phyloP scores from a whole-genome alignment of 1,140 invertebrate species.

The Propsilocerus akamusi region DNA sequence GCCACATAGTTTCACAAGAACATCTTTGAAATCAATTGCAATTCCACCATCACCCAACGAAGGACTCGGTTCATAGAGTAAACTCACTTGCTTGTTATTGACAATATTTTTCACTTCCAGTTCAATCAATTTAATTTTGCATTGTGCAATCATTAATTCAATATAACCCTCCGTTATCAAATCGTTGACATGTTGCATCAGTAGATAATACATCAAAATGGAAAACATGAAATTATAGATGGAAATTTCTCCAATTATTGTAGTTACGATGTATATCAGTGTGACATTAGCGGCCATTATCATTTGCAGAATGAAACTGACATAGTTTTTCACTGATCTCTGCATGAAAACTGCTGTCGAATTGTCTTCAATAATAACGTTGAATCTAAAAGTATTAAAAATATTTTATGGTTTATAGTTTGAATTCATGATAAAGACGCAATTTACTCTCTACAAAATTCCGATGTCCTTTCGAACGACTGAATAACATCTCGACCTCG shows the following conservation, averaged over 20 bases:
- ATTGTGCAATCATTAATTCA: background rate
- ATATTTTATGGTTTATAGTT: background rate
- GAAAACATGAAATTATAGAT: background rate
- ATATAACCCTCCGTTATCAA: background rate
- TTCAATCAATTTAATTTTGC: background rate
- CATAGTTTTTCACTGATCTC: background rate
- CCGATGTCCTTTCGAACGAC: background rate
- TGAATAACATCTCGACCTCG: background rate
- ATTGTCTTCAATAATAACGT: background rate
- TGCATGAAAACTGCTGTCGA: background rate
- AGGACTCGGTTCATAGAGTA: background rate
- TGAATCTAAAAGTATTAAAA: background rate
- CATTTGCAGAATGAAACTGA: background rate
- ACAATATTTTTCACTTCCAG: background rate
- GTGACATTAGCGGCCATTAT: background rate
- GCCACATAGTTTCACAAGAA: background rate
- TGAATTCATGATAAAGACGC: background rate
- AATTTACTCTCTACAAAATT: constrained; percentile 1
- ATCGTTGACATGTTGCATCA: background rate
- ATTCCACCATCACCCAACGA: background rate
- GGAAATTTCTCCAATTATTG: background rate
- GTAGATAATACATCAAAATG: background rate
- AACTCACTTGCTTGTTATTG: background rate
- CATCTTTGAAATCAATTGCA: background rate
- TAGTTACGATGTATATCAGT: background rate